Evolutionary conservation across 2,888 invertebrate genomes (phyloP), one percentile per base, ranked within the genome.

Genomic region (Leuctra nigra): DNA sequence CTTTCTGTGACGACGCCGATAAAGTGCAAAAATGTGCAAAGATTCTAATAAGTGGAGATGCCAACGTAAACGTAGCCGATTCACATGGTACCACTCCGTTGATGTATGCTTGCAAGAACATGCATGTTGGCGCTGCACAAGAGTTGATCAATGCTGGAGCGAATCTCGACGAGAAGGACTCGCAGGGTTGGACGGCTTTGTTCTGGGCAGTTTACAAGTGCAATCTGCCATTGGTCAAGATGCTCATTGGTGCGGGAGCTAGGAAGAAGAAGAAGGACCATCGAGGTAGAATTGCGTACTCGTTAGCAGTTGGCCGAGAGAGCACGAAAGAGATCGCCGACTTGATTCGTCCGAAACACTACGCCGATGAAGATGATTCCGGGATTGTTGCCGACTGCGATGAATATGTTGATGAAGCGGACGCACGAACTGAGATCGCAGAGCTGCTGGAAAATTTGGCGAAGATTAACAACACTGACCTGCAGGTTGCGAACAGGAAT

Each of bases 111-210:
- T 55, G 57, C 20, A 56, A 55, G 47, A 39, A 38, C 24, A 54
- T 58, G 1, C 61, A 52, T 39, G 47, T 46, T 7, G 54, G 56
- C 29, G 33, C 63, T 2, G 60, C 61, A n/a, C 36, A 54, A 14
- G 57, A 56, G 53, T 54, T 65, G 13, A 46, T 64, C 6, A 53
- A 57, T 33, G 14, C 41, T n/a, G 58, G 59, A 16, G 57, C 56
- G 47, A 57, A 62, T 39, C 24, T 63, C 7, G 60, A 65, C 24
- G 55, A 39, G 20, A 55, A 55, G 18, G 64, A 65, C 50, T 54
- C 54, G 36, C 62, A 64, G n/a, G 64, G 65, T 4, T 63, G 62
- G 63, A 61, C 62, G 29, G 62, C 64, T 18, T 53, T 65, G 22
- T 63, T 64, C 56, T 62, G 61, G 52, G 64, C 65, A 13, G 50